Base-by-base conservation (phyloP, 2,888 invertebrate species). In the Eucera pruinosa region DNA sequence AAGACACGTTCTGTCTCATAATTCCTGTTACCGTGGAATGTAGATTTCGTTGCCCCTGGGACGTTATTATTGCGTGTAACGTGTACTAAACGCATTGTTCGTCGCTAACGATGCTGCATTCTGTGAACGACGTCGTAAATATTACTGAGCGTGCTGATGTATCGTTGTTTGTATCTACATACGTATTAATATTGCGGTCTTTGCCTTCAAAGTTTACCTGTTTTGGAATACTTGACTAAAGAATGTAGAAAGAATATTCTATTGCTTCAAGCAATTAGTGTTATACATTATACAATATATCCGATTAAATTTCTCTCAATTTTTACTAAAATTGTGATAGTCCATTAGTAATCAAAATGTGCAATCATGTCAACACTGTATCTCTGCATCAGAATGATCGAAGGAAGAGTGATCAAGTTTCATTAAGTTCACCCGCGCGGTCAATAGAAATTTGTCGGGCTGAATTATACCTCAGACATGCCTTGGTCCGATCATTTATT, bases 31-130 rank as follows among this genome's bases (percentile, higher is more conserved):
- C 61, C 70, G 50, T 52, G 77, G 78, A 78, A 78, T 77, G 78
- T 76, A 76, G 78, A 78, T 78, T 78, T 78, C 77, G 30, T 52
- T 61, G 55, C 43, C 69, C 65, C 27, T 43, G 50, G 61, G 65
- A 76, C 77, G 61, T 79, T 79, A 73, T 78, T 79, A 79, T 80
- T 58, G 78, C 78, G 61, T 62, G 77, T 77, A 78, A 65, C 77
- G 43, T 52, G 50, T 45, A 27, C 66, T 62, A 70, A 78, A 71
- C 61, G 77, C 52, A 78, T 78, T 78, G 78, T 78, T 70, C 61
- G 20, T 60, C 45, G 60, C 43, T 70, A 78, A 78, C 77, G 77
- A 76, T 66, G 62, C 45, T 39, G 27, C 48, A 65, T 70, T 57
- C 77, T 45, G 33, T 6, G 61, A 41, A 66, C 77, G 65, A 27